A percentile compares a stretch with the other conserved stretches of the same genome.
phyloP scores from a whole-genome alignment of 2,113 vertebrate species.

The Genyomyrus donnyi region DNA sequence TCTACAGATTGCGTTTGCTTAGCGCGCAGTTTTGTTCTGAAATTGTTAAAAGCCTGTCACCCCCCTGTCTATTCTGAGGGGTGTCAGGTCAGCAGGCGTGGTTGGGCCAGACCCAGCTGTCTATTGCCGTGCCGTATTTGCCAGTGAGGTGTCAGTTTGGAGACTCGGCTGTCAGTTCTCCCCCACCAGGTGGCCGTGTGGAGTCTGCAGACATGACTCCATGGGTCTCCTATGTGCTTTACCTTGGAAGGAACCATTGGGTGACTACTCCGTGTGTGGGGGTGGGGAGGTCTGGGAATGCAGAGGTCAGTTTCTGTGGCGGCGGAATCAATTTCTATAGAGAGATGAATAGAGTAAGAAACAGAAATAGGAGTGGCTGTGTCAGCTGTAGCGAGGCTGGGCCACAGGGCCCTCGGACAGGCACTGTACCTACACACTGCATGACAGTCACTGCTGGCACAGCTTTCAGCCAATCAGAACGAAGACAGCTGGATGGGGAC shows the following conservation, averaged over 20 bases:
- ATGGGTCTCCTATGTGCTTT: neutral
- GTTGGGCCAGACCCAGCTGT: neutral
- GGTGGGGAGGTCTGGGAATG: neutral
- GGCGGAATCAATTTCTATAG: constrained; percentile 1
- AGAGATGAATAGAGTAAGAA: neutral
- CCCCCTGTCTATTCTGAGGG: neutral
- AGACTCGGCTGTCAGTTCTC: neutral
- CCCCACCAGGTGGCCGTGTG: neutral
- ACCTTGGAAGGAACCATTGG: neutral
- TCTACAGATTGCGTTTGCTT: neutral
- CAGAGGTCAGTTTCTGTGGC: constrained; percentile 7
- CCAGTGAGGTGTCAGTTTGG: neutral
- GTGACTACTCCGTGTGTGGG: neutral
- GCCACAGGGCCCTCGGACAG: neutral
- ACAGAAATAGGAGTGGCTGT: neutral
- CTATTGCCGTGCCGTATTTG: neutral
- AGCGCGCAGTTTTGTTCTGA: neutral
- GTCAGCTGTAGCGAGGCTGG: neutral
- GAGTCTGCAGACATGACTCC: neutral
- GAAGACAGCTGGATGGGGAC: neutral
- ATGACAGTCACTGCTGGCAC: neutral
- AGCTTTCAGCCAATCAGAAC: neutral
- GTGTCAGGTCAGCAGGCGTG: neutral
- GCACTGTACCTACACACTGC: neutral
- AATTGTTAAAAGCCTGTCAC: neutral